A percentile compares a stretch with the other conserved stretches of the same genome.
phyloP scores from a whole-genome alignment of 2,888 invertebrate species.

The Fragum sueziense region DNA sequence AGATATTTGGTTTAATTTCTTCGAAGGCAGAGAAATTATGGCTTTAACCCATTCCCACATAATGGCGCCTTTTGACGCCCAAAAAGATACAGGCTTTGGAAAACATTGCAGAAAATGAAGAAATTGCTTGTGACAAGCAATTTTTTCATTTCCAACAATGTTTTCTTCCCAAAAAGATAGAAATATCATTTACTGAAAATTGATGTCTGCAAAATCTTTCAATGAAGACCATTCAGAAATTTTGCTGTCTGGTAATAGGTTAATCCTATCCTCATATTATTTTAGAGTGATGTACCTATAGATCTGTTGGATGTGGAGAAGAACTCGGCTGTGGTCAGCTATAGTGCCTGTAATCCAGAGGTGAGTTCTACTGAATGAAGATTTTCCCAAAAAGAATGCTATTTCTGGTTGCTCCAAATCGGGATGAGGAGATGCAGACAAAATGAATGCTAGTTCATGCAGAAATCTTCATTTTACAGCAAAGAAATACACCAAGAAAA shows the following conservation, averaged over 20 bases:
- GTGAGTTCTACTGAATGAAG: conserved; percentile 82
- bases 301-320: conserved; percentile 91
- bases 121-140: neutral
- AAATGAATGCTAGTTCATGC: no score
- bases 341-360: conserved; percentile 87
- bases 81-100: neutral
- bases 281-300: conserved; percentile 88
- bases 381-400: no score
- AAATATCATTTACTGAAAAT: neutral
- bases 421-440: no score
- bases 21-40: no score
- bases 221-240: neutral
- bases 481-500: no score
- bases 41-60: neutral
- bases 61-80: neutral
- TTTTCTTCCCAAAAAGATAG: no score
- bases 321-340: conserved; percentile 91
- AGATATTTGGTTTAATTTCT: no score
- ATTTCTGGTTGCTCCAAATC: no score
- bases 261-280: neutral
- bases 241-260: neutral
- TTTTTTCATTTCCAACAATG: neutral
- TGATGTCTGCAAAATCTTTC: neutral
- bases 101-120: neutral
- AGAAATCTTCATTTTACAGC: no score